phyloP scores from a whole-genome alignment of 2,888 invertebrate genomes.

The Hipparchia semele region DNA sequence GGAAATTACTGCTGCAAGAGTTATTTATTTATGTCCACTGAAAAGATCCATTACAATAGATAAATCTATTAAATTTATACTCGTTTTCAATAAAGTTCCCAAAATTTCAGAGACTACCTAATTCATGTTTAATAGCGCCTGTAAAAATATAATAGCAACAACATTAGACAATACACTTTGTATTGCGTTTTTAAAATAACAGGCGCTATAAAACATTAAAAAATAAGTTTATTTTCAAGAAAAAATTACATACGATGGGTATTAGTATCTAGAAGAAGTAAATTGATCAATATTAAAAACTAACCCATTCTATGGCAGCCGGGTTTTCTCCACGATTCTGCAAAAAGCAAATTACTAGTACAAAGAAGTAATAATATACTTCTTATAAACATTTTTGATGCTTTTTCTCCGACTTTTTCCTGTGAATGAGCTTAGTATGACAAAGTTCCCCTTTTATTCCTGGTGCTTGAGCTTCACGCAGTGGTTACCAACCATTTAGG shows the following conservation, averaged over 20 bases:
- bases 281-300: slow-evolving; percentile 47
- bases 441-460: slow-evolving; percentile 24
- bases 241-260: no score
- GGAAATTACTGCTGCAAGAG: no score
- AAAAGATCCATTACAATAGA: no score
- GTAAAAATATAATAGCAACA: neutral
- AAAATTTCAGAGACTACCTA: no score
- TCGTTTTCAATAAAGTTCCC: no score
- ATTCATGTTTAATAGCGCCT: neutral
- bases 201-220: neutral
- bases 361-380: slow-evolving; percentile 59
- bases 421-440: slow-evolving; percentile 20
- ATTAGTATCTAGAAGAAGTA: neutral
- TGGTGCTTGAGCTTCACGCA: slow-evolving; percentile 18
- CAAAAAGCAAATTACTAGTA: slow-evolving; percentile 67
- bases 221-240: neutral
- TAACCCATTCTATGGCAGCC: slow-evolving; percentile 92
- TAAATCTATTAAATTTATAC: no score
- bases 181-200: neutral
- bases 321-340: slow-evolving; percentile 86
- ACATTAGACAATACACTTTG: neutral
- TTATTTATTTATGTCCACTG: no score
- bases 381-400: slow-evolving; percentile 57
- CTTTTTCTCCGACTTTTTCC: slow-evolving; percentile 16
- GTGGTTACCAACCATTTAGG: slow-evolving; percentile 21